These are phyloP conservation scores for Drosophila ironensis DNA, from an alignment of 1,140 invertebrate genomes.

Conservation along the genomic window DNA sequence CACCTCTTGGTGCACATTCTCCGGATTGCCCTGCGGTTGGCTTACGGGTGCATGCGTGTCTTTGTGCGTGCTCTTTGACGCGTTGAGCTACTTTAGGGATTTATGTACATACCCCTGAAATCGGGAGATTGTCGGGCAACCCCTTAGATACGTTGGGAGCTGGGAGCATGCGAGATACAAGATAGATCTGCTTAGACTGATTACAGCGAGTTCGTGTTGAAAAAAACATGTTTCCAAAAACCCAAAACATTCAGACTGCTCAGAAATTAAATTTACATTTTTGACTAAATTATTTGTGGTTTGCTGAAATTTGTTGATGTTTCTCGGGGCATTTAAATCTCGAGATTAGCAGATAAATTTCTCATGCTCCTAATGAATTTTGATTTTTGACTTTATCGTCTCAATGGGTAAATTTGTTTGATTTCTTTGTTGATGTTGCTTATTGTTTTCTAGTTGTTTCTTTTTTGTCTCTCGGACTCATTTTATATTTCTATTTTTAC, in stretches of 20 bases:
- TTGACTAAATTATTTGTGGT: too few species aligned
- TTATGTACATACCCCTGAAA: conserved; percentile 22
- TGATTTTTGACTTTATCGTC: neutral
- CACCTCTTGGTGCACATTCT: neutral
- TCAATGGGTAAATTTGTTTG: too few species aligned
- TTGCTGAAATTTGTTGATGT: too few species aligned
- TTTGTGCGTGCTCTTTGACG: conserved; percentile 44
- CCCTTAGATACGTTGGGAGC: conserved; percentile 1
- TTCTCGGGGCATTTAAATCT: too few species aligned
- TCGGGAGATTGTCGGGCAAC: neutral
- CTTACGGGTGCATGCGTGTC: conserved; percentile 27
- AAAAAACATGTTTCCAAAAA: too few species aligned
- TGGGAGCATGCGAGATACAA: neutral
- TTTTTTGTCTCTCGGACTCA: conserved; percentile 35
- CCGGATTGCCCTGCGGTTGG: conserved; percentile 26
- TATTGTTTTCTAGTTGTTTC: neutral
- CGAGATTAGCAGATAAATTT: too few species aligned
- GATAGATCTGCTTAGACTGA: too few species aligned
- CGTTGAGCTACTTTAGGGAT: conserved; percentile 38
- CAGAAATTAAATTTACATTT: too few species aligned
- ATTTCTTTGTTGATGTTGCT: conserved; percentile 2
- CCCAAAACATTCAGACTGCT: too few species aligned
- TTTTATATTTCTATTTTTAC: conserved; percentile 24
- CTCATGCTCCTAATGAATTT: neutral
- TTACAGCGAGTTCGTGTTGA: neutral